Evolutionary conservation across 2,797 vertebrate species (phyloP).

Genomic region (Loris lydekkerianus): DNA sequence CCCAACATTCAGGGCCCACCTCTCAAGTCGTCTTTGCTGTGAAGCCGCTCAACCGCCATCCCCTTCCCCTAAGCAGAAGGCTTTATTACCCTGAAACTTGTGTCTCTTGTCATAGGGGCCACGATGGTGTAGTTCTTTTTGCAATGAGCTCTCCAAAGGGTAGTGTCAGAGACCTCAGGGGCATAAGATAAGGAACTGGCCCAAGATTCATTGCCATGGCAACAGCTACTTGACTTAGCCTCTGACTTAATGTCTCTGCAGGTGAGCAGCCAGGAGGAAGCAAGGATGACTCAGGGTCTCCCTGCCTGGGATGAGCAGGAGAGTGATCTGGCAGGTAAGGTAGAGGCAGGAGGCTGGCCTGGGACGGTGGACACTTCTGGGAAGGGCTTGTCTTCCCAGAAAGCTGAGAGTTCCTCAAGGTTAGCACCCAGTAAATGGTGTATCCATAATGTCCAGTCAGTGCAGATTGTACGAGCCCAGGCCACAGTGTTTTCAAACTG

Average conservation of each 20-base stretch:
- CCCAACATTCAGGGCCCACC: neutral
- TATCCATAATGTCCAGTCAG: neutral
- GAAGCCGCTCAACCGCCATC: neutral
- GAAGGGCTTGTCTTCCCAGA: neutral
- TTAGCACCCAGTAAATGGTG: neutral
- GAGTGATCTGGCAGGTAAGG: neutral
- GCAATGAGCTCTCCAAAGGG: neutral
- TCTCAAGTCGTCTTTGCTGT: neutral
- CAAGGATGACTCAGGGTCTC: constrained; percentile 34
- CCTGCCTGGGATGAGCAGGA: neutral
- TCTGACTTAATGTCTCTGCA: constrained; percentile 14
- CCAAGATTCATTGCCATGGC: neutral
- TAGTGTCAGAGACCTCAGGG: neutral
- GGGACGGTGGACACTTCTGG: neutral
- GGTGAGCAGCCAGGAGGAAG: neutral
- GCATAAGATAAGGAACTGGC: neutral
- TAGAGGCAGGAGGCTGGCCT: neutral
- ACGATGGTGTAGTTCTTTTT: neutral
- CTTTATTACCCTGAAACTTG: neutral
- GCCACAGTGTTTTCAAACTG: neutral
- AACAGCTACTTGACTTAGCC: neutral
- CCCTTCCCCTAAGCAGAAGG: neutral
- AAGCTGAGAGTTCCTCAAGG: neutral
- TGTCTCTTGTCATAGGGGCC: neutral
- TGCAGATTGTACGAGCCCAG: neutral